phyloP scores from a whole-genome alignment of 2,888 invertebrate species.

The Neoscelio sp. region DNA sequence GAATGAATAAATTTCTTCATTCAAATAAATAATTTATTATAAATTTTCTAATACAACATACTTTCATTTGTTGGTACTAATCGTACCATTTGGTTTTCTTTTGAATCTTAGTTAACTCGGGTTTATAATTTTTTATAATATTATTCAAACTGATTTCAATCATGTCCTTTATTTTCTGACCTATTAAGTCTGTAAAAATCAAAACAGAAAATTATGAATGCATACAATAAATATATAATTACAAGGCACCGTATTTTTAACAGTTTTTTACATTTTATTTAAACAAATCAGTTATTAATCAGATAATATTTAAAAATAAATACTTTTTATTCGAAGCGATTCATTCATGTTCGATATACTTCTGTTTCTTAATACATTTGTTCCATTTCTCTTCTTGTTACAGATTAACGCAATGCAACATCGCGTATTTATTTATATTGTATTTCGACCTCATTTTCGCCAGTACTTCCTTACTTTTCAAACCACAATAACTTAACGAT shows the following conservation, averaged over 20 bases:
- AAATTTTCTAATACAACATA: not conserved
- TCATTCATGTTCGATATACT: constrained; percentile 7
- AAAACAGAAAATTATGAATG: too few species aligned
- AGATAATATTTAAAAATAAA: constrained; percentile 20
- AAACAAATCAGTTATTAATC: too few species aligned
- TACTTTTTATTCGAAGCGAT: not conserved
- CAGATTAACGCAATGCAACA: constrained; percentile 6
- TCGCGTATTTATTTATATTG: constrained; percentile 29
- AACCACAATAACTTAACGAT: constrained; percentile 25
- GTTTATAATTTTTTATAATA: constrained; percentile 4
- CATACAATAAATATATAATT: too few species aligned
- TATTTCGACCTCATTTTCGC: constrained; percentile 33
- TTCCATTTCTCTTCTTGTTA: constrained; percentile 20
- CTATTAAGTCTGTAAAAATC: too few species aligned
- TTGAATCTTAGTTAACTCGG: not conserved
- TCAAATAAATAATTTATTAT: not conserved
- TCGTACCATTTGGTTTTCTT: constrained; percentile 26
- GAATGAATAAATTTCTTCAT: too few species aligned
- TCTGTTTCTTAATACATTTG: not conserved
- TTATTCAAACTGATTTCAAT: too few species aligned
- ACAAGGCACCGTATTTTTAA: too few species aligned
- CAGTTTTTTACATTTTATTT: too few species aligned
- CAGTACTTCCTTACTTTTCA: constrained; percentile 26
- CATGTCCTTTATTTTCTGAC: too few species aligned
- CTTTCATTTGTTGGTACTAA: too few species aligned